A percentile compares a stretch with the other conserved stretches of the same genome.
phyloP scores from a whole-genome alignment of 2,113 vertebrate species.

The Onychostoma macrolepis region DNA sequence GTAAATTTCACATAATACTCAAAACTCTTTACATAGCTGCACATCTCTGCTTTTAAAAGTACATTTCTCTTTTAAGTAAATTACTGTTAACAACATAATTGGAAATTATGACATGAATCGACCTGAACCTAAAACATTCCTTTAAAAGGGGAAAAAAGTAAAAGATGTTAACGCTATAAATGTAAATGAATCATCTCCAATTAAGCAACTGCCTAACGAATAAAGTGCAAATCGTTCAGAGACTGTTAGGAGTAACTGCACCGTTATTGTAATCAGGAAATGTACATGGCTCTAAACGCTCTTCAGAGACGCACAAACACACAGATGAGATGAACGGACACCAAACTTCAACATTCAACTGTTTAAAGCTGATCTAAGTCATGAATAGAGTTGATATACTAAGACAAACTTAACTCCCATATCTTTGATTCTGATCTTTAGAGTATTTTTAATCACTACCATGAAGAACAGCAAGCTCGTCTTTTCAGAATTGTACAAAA shows the following conservation, averaged over 20 bases:
- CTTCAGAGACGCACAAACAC: neutral
- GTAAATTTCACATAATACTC: neutral
- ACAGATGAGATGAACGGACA: conserved; percentile 24
- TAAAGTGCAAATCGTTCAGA: conserved; percentile 36
- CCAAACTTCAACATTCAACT: neutral
- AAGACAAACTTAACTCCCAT: neutral
- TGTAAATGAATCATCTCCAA: neutral
- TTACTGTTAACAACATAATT: neutral
- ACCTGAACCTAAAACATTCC: conserved; percentile 4
- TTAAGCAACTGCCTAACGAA: neutral
- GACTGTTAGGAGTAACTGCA: conserved; percentile 5
- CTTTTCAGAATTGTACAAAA: neutral
- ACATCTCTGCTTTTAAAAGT: neutral
- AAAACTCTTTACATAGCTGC: neutral
- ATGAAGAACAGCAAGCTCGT: neutral
- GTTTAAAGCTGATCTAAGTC: neutral
- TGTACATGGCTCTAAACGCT: neutral
- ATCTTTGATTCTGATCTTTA: neutral
- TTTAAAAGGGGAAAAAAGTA: neutral
- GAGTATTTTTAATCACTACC: neutral
- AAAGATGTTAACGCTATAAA: neutral
- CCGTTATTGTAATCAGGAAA: neutral
- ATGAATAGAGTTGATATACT: neutral
- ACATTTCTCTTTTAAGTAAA: neutral
- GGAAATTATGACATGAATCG: neutral